Evolutionary conservation across 2,888 invertebrate genomes (phyloP), one percentile per base, ranked within the genome.

Genomic region (Crossocerus cetratus): DNA sequence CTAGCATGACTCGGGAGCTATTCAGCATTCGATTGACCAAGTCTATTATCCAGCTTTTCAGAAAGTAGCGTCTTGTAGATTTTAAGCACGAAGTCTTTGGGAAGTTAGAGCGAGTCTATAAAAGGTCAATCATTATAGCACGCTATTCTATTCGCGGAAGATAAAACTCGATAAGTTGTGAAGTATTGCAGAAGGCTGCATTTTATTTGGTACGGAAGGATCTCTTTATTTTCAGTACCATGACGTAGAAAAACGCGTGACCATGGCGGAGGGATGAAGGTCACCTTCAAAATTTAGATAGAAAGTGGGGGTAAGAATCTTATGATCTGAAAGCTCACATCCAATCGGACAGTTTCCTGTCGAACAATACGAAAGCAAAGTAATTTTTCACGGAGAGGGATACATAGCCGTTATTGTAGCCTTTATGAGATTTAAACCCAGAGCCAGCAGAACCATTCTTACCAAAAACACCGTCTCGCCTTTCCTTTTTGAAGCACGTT

Each of bases 151-250:
- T 49, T 49, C 16, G 49, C 3, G 16, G 5, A 49, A 4, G 14
- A 49, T 49, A n/a, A 49, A 5, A 8, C 32, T 32, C 8, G 32
- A 32, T 5, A 8, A 32, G 3, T 5, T 49, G 49, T 49, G 16
- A 49, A 16, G 16, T 11, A 16, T 16, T 49, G 16, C 16, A 16
- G 8, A 49, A 16, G 16, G 11, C 49, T 49, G 49, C 49, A 49
- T 49, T 49, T 49, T 49, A 16, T 49, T 49, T 49, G 49, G 49
- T 49, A 49, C 49, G 49, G 49, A 49, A 49, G 49, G 49, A 49
- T 49, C 49, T 49, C 49, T 49, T 49, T 49, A 49, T 49, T 49
- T 49, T 49, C 49, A 49, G 49, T 49, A 49, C 49, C 49, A 49
- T 49, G 49, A 49, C 49, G 49, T 49, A 49, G 49, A 49, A 49